A percentile compares a stretch with the other conserved stretches of the same genome.
These are phyloP conservation scores for Paracyprichromis sp. DNA, from an alignment of 2,113 vertebrate genomes.

Conservation along the genomic window DNA sequence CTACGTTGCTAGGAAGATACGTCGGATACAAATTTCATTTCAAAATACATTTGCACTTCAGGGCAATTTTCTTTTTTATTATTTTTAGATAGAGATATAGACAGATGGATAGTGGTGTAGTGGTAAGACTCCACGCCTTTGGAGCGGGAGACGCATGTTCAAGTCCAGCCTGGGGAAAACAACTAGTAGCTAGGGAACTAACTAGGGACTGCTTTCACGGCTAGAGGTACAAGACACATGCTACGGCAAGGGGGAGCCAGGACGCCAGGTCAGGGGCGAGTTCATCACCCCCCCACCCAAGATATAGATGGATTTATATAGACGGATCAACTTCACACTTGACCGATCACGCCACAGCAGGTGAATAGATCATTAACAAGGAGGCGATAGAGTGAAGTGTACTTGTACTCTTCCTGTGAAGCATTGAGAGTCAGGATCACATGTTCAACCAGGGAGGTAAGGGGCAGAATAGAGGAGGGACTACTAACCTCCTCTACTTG, in stretches of 20 bases:
- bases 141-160: accelerated
- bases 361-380: neutral
- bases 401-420: neutral
- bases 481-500: neutral
- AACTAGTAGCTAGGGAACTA: neutral
- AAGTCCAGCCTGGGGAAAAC: neutral
- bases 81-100: accelerated
- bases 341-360: neutral
- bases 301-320: neutral
- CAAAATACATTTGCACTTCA: neutral
- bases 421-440: neutral
- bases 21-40: accelerated
- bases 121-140: neutral
- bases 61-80: neutral
- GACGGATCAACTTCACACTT: neutral
- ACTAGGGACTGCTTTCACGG: neutral
- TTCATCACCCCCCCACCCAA: neutral
- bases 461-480: neutral
- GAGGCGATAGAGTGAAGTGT: neutral
- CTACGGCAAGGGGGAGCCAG: neutral
- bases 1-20: neutral
- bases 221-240: neutral
- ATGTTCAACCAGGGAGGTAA: neutral
- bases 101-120: neutral
- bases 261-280: neutral